phyloP scores from a whole-genome alignment of 2,113 vertebrate species.

The Rallus limicola region DNA sequence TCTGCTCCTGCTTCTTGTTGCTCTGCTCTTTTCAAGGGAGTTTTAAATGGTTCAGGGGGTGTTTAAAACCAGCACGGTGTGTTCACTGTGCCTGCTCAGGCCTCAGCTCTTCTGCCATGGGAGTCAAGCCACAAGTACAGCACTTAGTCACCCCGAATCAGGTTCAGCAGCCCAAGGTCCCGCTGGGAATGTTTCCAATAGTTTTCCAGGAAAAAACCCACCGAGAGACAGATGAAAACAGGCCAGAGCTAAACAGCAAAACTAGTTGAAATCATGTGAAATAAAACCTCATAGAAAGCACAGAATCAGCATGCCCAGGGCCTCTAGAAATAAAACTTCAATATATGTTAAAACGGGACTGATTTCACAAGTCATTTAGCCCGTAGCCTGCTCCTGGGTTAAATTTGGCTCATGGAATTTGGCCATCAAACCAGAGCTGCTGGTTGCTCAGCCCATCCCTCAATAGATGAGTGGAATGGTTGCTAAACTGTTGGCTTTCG shows the following conservation, averaged over 20 bases:
- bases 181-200: neutral
- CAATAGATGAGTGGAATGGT: rapidly evolving
- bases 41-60: no score
- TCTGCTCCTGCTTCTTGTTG: neutral
- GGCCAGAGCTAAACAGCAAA: slow-evolving; percentile 11
- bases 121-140: neutral
- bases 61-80: neutral
- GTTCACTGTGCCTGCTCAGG: neutral
- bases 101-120: neutral
- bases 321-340: slow-evolving; percentile 23
- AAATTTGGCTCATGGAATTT: neutral
- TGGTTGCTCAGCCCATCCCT: neutral
- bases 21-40: neutral
- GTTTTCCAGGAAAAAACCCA: neutral
- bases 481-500: neutral
- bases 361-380: slow-evolving; percentile 11
- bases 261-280: neutral
- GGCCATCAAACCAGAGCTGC: neutral
- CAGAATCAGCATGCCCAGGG: neutral
- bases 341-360: neutral
- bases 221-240: neutral
- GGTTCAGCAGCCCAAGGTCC: neutral
- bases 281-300: neutral
- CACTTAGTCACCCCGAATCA: neutral
- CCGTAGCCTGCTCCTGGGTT: neutral